Base-by-base conservation (phyloP, 2,888 invertebrate species). In the Parnassius mnemosyne region DNA sequence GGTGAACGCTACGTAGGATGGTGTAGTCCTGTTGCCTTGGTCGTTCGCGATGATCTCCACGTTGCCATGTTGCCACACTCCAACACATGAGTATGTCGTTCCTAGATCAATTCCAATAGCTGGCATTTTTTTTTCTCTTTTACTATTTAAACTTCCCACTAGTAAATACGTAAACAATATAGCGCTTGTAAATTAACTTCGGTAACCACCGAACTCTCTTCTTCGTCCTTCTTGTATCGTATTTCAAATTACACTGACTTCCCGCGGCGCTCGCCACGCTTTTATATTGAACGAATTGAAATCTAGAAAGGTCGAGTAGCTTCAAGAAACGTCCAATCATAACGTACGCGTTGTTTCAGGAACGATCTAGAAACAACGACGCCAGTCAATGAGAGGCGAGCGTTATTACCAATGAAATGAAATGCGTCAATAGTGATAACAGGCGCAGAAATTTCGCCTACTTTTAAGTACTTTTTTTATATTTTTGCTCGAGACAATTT, bases 11-110 rank as follows among this genome's bases (percentile, higher is more conserved):
- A 51, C 51, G 51, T 95, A 95, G 61, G 94, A 94, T 16, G 95
- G 95, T 64, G 95, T 95, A 12, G 95, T 95, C 71, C 95, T 84
- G 89, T 97, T 97, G 51, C 51, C 51, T 25, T 97, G 96, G 87
- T 96, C 96, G 84, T 97, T 97, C 83, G 96, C 96, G 88, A 96
- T 96, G 85, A 96, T 96, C 90, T 96, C 96, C 78, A 97, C 96
- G 90, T 96, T 96, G 70, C 97, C 97, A 89, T 97, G 96, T 77
- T 89, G 89, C 82, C 82, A 89, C 20, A 89, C 89, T 65, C 88
- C 89, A 42, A 92, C 92, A 72, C 92, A 92, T 69, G 92, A 92
- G 78, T 92, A 92, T 11, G 92, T 92, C 47, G 97, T 97, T 73
- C 97, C 97, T 79, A 97, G 92, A 92, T 97, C 87, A 69, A 87